Evolutionary conservation across 2,797 vertebrate species (phyloP), one percentile per base, ranked within the genome.

Genomic region (Tragopan temminckii): DNA sequence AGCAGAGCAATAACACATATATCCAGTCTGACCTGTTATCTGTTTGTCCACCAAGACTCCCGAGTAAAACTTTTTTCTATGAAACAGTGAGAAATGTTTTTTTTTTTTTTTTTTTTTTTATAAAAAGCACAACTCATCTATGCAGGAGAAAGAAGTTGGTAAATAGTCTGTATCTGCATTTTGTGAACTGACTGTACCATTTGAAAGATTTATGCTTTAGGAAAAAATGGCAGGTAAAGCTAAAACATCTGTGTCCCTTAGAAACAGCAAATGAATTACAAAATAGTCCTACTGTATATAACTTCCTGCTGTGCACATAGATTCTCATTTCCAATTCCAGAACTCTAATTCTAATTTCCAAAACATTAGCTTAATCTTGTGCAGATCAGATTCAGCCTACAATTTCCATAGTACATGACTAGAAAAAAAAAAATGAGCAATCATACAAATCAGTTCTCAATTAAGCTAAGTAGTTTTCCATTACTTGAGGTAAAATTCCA

Each of bases 331-430:
- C 42, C 90, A 84, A 88, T 93, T 25, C 84, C n/a, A 48, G 88
- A 88, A 88, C 35, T 57, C n/a, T 57, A 33, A 33, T 57, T 57
- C n/a, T 33, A 57, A 80, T 86, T 93, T 25, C 81, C n/a, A 53
- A 94, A 88, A 86, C 40, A 50, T 71, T 71, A 93, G 40, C 46
- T 94, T 84, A 74, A 78, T 83, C 50, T 55, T 84, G 48, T 45
- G 35, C 69, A 59, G 78, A 80, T 93, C 45, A 78, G 35, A 82
- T 52, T 36, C 9, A 13, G 36, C 40, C 71, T n/a, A 33, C 55
- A 63, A 70, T 89, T 93, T 89, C 27, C 16, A 4, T 31, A 59
- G 35, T 50, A 75, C 33, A n/a, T 33, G 18, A 31, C 35, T 74
- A 67, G 45, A 40, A 82, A 72, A 76, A 29, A 52, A 50, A 76